Conservation (phyloP, 2,113 vertebrate genomes). For the Empidonax alnorum region DNA sequence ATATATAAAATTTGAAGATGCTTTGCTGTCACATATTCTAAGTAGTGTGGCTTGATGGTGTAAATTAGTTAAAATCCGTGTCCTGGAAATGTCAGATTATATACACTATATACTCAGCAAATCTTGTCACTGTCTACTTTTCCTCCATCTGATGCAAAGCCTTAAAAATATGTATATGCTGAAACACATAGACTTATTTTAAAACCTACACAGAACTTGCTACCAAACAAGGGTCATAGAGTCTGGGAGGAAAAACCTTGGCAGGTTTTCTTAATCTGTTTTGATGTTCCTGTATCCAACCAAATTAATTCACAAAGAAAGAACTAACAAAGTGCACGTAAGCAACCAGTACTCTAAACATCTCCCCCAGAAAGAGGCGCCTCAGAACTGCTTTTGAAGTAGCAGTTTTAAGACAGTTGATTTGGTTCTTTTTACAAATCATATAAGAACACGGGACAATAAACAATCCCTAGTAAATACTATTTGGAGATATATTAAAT, state of each 20-base stretch:
- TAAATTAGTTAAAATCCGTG: slow-evolving; percentile 55
- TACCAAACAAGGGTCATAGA: background rate
- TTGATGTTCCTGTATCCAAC: background rate
- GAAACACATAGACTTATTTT: background rate
- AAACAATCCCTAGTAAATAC: background rate
- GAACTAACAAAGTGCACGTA: background rate
- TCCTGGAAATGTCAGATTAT: slow-evolving; percentile 62
- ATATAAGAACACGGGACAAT: background rate
- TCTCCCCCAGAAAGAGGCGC: background rate
- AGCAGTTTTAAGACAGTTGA: background rate
- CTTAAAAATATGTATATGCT: slow-evolving; percentile 3
- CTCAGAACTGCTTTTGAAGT: background rate
- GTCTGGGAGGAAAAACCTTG: background rate
- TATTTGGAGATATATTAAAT: background rate
- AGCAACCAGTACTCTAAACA: background rate
- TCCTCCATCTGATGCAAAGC: slow-evolving; percentile 46
- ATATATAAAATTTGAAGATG: background rate
- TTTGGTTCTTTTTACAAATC: background rate
- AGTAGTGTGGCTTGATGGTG: slow-evolving; percentile 22
- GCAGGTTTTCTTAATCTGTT: background rate
- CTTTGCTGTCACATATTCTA: slow-evolving; percentile 10
- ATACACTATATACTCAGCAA: background rate
- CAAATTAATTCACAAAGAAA: background rate
- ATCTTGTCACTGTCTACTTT: slow-evolving; percentile 56
- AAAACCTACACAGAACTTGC: background rate